Evolutionary conservation across 1,140 invertebrate species (phyloP).

Genomic region (Geopemphigus sp.): DNA sequence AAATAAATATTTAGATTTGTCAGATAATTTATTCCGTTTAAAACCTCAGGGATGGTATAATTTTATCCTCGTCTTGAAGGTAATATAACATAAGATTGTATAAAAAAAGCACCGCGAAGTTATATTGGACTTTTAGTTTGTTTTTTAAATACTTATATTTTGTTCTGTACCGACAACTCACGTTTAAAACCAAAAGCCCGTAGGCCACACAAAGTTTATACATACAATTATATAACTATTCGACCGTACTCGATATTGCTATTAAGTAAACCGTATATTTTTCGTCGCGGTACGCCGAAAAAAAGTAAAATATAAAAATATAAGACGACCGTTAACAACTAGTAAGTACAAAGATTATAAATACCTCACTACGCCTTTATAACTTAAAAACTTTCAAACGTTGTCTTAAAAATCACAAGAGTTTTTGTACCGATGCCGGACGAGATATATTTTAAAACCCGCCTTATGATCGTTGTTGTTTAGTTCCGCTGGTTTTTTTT

Average conservation of each 20-base stretch:
- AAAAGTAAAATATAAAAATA: not conserved
- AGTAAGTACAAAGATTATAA: not conserved
- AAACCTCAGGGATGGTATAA: not conserved
- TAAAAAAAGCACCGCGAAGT: not conserved
- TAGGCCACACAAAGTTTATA: conserved; percentile 5
- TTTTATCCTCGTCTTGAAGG: not conserved
- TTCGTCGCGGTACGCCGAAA: not conserved
- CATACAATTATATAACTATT: conserved; percentile 24
- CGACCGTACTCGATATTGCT: conserved; percentile 16
- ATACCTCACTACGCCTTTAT: not conserved
- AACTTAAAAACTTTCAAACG: conserved; percentile 9
- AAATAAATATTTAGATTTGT: not conserved
- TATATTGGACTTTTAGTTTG: conserved; percentile 30
- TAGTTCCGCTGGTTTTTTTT: no score
- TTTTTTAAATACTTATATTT: conserved; percentile 36
- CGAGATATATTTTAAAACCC: not conserved
- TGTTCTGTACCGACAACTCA: conserved; percentile 3
- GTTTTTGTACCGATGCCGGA: not conserved
- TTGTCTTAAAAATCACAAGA: not conserved
- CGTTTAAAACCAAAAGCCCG: not conserved
- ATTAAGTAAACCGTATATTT: not conserved
- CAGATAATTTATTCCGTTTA: not conserved
- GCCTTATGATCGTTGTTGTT: no score
- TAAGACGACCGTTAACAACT: conserved; percentile 17
- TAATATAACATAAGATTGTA: conserved; percentile 13